These are phyloP conservation scores for Cryptoprocta ferox DNA, from an alignment of 2,797 vertebrate species.

Conservation along the genomic window DNA sequence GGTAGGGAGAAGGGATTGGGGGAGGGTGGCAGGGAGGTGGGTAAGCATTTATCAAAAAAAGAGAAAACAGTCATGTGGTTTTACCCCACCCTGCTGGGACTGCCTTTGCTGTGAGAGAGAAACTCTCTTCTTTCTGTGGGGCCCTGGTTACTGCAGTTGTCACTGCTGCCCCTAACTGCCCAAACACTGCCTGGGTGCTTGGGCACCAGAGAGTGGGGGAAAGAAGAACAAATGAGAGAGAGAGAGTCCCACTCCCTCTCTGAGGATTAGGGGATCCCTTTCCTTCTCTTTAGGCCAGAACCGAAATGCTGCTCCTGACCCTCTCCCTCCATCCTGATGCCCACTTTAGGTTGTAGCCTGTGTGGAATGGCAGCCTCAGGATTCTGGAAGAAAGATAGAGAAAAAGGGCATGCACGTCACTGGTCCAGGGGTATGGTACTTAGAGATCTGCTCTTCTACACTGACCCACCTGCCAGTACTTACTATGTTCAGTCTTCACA, in stretches of 20 bases:
- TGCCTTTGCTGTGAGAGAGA: not conserved
- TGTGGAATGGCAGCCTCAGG: not conserved
- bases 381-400: not conserved
- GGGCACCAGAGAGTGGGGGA: not conserved
- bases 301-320: not conserved
- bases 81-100: not conserved
- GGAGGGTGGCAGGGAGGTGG: too few relatives aligned
- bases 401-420: not conserved
- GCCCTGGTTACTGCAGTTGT: not conserved
- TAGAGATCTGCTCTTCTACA: not conserved
- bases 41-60: not conserved
- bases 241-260: too few relatives aligned
- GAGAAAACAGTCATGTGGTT: not conserved
- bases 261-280: not conserved
- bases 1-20: rapidly evolving
- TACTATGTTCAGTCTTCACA: not conserved
- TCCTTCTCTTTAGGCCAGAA: not conserved
- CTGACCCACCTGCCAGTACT: not conserved
- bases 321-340: not conserved
- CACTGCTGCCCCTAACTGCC: too few relatives aligned
- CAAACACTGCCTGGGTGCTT: not conserved
- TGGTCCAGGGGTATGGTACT: not conserved
- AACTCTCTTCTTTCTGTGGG: not conserved
- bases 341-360: not conserved
- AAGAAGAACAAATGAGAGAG: not conserved